A percentile compares a stretch with the other conserved stretches of the same genome.
Conservation (phyloP, 2,797 vertebrate genomes). For the Sorex maritimensis region DNA sequence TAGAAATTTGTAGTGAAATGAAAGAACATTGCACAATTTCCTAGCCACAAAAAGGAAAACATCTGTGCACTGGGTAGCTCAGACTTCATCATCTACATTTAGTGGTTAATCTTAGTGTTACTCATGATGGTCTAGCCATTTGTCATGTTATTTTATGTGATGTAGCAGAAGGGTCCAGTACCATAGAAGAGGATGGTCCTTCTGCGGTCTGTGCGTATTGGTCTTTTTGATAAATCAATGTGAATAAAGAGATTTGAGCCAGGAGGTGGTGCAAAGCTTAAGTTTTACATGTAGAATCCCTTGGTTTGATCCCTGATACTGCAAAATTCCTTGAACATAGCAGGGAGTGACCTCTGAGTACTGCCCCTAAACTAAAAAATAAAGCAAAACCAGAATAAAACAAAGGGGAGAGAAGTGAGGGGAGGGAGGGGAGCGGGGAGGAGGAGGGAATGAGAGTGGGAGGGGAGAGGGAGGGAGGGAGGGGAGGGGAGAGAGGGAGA, state of each 20-base stretch:
- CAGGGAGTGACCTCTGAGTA: too few species aligned
- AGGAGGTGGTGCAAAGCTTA: too few species aligned
- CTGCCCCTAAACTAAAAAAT: too few species aligned
- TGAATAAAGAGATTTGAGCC: neutral
- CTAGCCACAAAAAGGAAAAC: neutral
- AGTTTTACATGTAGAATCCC: too few species aligned
- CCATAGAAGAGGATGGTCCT: neutral
- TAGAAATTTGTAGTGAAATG: slow-evolving; percentile 27
- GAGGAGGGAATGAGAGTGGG: too few species aligned
- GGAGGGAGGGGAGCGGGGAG: too few species aligned
- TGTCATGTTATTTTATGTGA: neutral
- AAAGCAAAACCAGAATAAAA: too few species aligned
- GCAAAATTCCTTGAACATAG: too few species aligned
- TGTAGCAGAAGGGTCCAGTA: neutral
- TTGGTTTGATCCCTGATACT: too few species aligned
- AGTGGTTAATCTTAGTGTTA: neutral
- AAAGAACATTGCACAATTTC: neutral
- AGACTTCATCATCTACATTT: neutral
- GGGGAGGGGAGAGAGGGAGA: too few species aligned
- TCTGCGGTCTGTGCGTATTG: neutral
- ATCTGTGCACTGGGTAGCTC: neutral
- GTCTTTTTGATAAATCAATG: neutral
- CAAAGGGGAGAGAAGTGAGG: too few species aligned
- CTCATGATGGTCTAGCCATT: neutral
- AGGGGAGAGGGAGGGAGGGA: too few species aligned